Conservation (phyloP, 2,888 invertebrate species). For the Odontocolon sp. region DNA sequence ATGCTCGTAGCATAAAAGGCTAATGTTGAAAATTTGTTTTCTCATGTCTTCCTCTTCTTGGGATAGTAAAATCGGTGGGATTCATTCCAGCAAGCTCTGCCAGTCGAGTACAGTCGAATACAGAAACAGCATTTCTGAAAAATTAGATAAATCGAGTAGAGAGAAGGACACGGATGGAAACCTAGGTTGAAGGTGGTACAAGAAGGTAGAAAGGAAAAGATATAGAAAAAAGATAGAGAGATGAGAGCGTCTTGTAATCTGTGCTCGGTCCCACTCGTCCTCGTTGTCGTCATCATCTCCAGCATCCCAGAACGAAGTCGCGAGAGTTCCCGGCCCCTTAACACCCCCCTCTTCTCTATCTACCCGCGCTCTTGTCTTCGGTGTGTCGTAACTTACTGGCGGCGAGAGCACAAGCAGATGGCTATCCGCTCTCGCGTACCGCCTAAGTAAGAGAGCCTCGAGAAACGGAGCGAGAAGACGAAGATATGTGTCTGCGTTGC, state of each 20-base stretch:
- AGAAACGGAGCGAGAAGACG: slow-evolving; percentile 40
- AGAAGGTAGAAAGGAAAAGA: slow-evolving; percentile 8
- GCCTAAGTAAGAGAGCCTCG: slow-evolving; percentile 54
- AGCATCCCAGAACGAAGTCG: slow-evolving; percentile 10
- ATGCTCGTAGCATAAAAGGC: background rate
- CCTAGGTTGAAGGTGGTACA: background rate
- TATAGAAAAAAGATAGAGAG: background rate
- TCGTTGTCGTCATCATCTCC: slow-evolving; percentile 41
- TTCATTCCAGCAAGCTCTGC: background rate
- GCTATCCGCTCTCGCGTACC: slow-evolving; percentile 63
- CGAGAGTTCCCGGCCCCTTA: slow-evolving; percentile 7
- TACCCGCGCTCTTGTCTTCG: too few species aligned
- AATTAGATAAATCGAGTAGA: slow-evolving; percentile 32
- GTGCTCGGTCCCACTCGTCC: slow-evolving; percentile 13
- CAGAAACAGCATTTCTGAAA: slow-evolving; percentile 14
- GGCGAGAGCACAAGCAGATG: slow-evolving; percentile 67
- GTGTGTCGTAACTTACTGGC: slow-evolving; percentile 71
- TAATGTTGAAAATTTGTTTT: slow-evolving; percentile 18
- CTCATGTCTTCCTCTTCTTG: background rate
- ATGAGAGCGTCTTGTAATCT: slow-evolving; percentile 17
- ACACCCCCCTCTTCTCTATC: slow-evolving; percentile 6
- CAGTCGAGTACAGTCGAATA: background rate
- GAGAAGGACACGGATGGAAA: background rate
- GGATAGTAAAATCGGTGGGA: slow-evolving; percentile 23
- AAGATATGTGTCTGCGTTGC: slow-evolving; percentile 3